Base-by-base conservation (phyloP, 1,140 invertebrate genomes). In the Sitophilus oryzae region DNA sequence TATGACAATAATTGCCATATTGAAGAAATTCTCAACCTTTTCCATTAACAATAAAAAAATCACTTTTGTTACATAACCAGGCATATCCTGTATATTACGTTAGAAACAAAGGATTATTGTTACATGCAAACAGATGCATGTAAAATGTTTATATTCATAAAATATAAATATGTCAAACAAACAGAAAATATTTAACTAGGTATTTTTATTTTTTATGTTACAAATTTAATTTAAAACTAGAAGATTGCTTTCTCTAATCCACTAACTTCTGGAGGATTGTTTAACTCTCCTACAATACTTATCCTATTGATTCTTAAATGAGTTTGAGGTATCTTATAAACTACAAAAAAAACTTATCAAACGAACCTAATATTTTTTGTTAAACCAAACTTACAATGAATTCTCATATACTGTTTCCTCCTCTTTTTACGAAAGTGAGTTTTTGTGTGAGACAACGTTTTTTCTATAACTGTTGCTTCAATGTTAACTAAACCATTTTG, bases 381-480 rank as follows among this genome's bases (percentile, higher is more conserved):
- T n/a, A 52, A 20, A 30, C 11, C 5, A 30, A 10, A 66, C 77
- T 77, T 76, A 84, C 81, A 89, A 62, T 88, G 83, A 41, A 88
- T 83, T 66, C 84, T 79, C 68, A 79, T 82, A 64, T 77, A 89
- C 58, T 89, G 85, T 73, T 91, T 88, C 70, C 88, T 83, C 60
- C 78, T 77, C 62, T 77, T 85, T 67, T 87, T 84, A 16, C 77
- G 78, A 66, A 91, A 91, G 64, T 82, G 77, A 43, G 84, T 85
- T 68, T 86, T 88, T 0, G 85, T 90, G 61, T 91, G 82, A 1
- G 89, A 90, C 1, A 95, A 73, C 0, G 88, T 90, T 72, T 96
- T 95, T 59, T 93, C 91, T 41, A 96, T 84, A 4, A 96, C 82
- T 23, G 90, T 94, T 0, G 88, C 92, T 56, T 88, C 82, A 0